Evolutionary conservation across 2,888 invertebrate genomes (phyloP).

Genomic region (Chorisops tibialis): DNA sequence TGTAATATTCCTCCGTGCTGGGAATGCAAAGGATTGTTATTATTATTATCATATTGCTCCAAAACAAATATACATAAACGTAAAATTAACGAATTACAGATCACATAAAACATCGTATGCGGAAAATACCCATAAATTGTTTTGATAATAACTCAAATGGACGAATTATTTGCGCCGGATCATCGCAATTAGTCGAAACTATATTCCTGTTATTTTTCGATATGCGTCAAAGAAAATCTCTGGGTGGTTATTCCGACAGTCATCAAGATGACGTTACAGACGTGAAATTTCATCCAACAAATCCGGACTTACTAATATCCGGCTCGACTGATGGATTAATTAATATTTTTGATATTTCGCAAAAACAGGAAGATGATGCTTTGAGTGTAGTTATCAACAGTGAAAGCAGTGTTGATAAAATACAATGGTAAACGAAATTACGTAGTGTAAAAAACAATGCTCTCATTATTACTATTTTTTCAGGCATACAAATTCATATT

Average conservation of each 20-base stretch:
- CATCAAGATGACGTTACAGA: conserved; percentile 78
- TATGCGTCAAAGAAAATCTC: conserved; percentile 58
- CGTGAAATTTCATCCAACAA: conserved; percentile 68
- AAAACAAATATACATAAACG: no score
- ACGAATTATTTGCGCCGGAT: conserved; percentile 70
- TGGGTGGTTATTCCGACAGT: conserved; percentile 80
- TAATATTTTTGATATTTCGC: conserved; percentile 75
- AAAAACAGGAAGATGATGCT: conserved; percentile 75
- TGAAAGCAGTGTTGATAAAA: conserved; percentile 68
- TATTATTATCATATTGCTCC: no score
- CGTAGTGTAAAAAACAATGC: no score
- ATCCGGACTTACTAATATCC: conserved; percentile 65
- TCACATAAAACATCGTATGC: no score
- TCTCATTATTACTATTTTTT: no score
- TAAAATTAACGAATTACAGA: no score
- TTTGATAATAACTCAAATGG: conserved; percentile 74
- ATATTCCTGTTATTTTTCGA: conserved; percentile 81
- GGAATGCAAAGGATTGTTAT: no score
- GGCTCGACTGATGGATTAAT: conserved; percentile 82
- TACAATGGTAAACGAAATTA: conserved; percentile 54
- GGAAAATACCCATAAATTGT: conserved; percentile 62
- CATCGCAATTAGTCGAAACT: conserved; percentile 65
- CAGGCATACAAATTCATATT: conserved; percentile 46
- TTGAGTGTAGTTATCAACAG: conserved; percentile 72
- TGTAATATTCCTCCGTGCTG: no score